These are phyloP conservation scores for Eurytoma californica DNA, from an alignment of 2,888 invertebrate genomes.

Conservation along the genomic window DNA sequence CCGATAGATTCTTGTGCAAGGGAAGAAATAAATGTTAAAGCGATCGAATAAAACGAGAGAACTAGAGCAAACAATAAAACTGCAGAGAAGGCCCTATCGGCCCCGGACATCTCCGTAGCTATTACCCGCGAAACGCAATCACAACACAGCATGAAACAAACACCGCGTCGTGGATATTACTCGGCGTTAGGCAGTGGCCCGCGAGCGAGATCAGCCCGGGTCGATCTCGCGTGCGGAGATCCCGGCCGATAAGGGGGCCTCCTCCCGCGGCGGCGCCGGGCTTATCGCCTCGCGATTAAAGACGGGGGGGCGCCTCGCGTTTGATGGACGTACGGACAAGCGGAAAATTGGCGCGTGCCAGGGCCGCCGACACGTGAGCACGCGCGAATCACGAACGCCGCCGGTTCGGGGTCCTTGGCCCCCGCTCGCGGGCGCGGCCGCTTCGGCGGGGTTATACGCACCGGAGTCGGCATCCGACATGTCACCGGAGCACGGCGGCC, in stretches of 20 bases:
- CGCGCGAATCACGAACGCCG: conserved; percentile 31
- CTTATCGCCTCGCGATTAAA: conserved; percentile 7
- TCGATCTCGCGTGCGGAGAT: conserved; percentile 42
- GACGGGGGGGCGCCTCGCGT: conserved; percentile 12
- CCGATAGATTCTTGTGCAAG: too few species aligned
- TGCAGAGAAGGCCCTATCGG: too few species aligned
- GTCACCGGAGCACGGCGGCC: conserved; percentile 54
- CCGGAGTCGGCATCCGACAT: conserved; percentile 69
- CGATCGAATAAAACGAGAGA: too few species aligned
- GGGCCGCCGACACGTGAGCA: conserved; percentile 7
- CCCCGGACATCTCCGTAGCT: too few species aligned
- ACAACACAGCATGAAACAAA: too few species aligned
- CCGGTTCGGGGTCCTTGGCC: conserved; percentile 55
- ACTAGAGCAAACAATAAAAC: too few species aligned
- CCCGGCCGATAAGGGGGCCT: not conserved
- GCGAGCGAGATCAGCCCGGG: conserved; percentile 23
- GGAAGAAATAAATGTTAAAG: too few species aligned
- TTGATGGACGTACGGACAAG: conserved; percentile 52
- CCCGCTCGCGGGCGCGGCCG: conserved; percentile 30
- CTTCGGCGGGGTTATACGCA: conserved; percentile 54
- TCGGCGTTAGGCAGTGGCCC: not conserved
- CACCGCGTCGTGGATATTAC: not conserved
- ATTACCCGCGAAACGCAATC: too few species aligned
- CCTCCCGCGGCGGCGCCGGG: not conserved
- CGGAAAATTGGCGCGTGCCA: conserved; percentile 55